Evolutionary conservation across 2,888 invertebrate genomes (phyloP).

Genomic region (Cremastinae sp.): DNA sequence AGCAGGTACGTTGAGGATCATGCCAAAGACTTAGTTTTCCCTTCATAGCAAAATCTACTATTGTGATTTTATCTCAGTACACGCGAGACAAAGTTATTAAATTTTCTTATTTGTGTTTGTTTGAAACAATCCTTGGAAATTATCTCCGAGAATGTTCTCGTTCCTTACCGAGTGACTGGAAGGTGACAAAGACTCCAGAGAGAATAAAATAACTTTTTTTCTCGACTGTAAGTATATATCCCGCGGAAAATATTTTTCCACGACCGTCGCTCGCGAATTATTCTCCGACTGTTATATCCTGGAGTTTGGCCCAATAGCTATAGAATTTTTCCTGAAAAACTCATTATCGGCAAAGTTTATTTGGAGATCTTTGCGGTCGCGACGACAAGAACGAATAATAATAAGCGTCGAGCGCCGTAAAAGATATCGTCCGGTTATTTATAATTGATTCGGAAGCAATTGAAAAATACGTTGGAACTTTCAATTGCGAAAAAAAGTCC

Average conservation of each 20-base stretch:
- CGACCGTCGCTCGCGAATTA: slow-evolving; percentile 66
- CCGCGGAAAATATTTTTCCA: slow-evolving; percentile 72
- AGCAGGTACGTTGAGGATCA: too few relatives aligned
- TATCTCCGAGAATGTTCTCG: too few relatives aligned
- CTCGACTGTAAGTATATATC: slow-evolving; percentile 18
- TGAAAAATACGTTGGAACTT: too few relatives aligned
- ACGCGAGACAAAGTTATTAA: too few relatives aligned
- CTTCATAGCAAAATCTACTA: too few relatives aligned
- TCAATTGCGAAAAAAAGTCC: not conserved
- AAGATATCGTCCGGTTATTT: not conserved
- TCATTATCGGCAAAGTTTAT: slow-evolving; percentile 76
- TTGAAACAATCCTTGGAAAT: too few relatives aligned
- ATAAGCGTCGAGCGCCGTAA: too few relatives aligned
- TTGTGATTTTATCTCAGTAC: too few relatives aligned
- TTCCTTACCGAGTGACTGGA: not conserved
- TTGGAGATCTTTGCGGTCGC: slow-evolving; percentile 15
- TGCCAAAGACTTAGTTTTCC: too few relatives aligned
- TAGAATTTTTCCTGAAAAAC: slow-evolving; percentile 75
- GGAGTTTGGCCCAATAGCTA: slow-evolving; percentile 32
- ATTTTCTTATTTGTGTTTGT: too few relatives aligned
- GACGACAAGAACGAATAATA: too few relatives aligned
- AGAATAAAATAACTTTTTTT: slow-evolving; percentile 54
- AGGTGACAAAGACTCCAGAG: slow-evolving; percentile 15
- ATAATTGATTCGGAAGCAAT: too few relatives aligned
- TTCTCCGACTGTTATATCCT: slow-evolving; percentile 65